A percentile compares a stretch with the other conserved stretches of the same genome.
Evolutionary conservation across 2,113 vertebrate genomes (phyloP).

Genomic region (Platysternon megacephalum): DNA sequence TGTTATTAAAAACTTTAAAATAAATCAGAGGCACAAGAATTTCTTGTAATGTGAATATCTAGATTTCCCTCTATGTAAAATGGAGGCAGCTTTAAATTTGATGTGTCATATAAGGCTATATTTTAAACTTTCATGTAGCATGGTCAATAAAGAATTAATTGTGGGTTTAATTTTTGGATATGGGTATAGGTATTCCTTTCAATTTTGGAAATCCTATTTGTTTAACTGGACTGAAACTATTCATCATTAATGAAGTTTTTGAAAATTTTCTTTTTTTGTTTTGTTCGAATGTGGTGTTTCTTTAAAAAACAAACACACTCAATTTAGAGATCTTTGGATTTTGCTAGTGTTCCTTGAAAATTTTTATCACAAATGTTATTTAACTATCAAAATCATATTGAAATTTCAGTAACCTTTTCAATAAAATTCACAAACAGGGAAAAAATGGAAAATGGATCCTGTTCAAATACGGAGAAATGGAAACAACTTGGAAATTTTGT

Average conservation of each 20-base stretch:
- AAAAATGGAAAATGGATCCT: background rate
- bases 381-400: background rate
- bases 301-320: background rate
- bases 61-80: background rate
- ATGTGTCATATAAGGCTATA: background rate
- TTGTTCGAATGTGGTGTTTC: background rate
- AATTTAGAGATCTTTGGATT: background rate
- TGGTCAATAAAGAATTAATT: background rate
- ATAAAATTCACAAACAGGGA: background rate
- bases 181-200: background rate
- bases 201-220: background rate
- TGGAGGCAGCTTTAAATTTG: background rate
- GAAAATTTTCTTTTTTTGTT: background rate
- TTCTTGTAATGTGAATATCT: background rate
- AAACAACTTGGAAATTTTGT: background rate
- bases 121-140: background rate
- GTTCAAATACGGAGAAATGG: background rate
- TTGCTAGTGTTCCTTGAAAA: background rate
- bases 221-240: background rate
- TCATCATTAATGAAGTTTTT: background rate
- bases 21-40: background rate
- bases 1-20: background rate
- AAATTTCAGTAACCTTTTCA: background rate
- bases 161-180: background rate
- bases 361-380: background rate